Percentiles rank a stretch among this genome's conserved stretches.
Evolutionary conservation across 2,888 invertebrate genomes (phyloP).

Genomic region (Cheilosia urbana): DNA sequence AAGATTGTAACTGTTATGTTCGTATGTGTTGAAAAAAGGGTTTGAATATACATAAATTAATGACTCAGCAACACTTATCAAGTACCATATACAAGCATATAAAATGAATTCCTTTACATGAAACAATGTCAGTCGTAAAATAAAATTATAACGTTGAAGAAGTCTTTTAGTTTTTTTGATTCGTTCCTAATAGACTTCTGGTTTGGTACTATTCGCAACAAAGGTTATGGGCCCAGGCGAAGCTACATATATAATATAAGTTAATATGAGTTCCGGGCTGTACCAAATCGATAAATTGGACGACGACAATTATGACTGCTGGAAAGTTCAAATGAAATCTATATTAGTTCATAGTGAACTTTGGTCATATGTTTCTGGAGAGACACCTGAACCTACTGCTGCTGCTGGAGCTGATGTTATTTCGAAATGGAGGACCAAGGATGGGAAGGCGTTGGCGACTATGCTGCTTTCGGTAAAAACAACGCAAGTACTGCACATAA

Average conservation of each 20-base stretch:
- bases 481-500: conserved; percentile 1
- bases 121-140: no score
- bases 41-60: no score
- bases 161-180: no score
- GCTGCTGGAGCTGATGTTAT: not conserved
- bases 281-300: conserved; percentile 34
- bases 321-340: conserved; percentile 35
- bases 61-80: no score
- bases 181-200: no score
- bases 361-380: conserved; percentile 11
- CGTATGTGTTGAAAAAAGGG: not conserved
- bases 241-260: no score
- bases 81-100: no score
- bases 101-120: no score
- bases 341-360: conserved; percentile 28
- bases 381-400: not conserved
- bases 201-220: no score
- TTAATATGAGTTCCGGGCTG: conserved; percentile 29
- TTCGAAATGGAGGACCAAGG: conserved; percentile 3
- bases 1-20: conserved; percentile 43
- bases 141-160: no score
- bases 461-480: not conserved
- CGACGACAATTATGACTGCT: conserved; percentile 27
- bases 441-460: conserved; percentile 4
- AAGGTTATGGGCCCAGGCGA: no score